A percentile compares a stretch with the other conserved stretches of the same genome.
phyloP scores from a whole-genome alignment of 2,797 vertebrate species.

The Sarcoramphus papa region DNA sequence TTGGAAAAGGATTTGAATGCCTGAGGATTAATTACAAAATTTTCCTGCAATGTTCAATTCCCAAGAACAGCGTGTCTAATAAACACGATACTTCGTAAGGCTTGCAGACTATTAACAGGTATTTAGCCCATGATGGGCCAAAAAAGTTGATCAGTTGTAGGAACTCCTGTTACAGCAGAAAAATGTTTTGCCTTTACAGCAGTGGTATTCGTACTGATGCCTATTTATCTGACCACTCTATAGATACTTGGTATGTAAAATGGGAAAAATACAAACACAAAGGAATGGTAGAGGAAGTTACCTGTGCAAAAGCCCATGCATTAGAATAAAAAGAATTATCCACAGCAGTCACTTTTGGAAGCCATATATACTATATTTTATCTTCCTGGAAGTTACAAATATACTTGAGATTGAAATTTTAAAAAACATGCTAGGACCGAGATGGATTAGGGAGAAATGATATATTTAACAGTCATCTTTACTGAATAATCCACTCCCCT shows the following conservation, averaged over 20 bases:
- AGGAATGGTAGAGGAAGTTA: not conserved
- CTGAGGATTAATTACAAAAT: not conserved
- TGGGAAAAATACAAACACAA: not conserved
- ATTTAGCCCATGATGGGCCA: not conserved
- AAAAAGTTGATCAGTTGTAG: not conserved
- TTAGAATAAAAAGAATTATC: not conserved
- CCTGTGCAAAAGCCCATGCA: not conserved
- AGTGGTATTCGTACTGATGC: not conserved
- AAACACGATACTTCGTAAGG: not conserved
- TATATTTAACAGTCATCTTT: not conserved
- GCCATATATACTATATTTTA: not conserved
- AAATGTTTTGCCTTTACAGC: not conserved
- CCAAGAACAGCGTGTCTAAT: not conserved
- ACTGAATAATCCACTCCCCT: constrained; percentile 28
- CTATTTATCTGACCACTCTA: not conserved
- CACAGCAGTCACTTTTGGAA: not conserved
- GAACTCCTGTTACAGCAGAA: not conserved
- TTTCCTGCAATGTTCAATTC: not conserved
- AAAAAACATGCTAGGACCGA: not conserved
- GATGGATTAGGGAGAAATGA: not conserved
- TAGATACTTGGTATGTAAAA: not conserved
- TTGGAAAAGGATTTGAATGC: not conserved
- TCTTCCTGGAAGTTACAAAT: not conserved
- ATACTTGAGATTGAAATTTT: not conserved
- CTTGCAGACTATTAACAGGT: not conserved